Conservation (phyloP, 2,113 vertebrate species). For the Pristiophorus japonicus region DNA sequence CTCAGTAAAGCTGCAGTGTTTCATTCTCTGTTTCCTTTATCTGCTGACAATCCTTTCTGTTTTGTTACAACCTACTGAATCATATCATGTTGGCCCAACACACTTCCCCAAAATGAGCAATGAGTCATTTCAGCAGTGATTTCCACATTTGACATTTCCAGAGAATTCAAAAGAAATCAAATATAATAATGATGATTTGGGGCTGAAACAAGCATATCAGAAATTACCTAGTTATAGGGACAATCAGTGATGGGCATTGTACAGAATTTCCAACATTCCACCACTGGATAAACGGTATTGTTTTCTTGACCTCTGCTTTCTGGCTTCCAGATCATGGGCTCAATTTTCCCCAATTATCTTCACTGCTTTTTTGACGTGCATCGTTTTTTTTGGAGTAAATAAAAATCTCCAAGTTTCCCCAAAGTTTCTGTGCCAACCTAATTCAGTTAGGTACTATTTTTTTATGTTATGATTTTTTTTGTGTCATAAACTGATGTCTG, state of each 20-base stretch:
- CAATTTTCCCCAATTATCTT: no score
- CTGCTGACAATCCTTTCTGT: not conserved
- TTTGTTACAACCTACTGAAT: slow-evolving; percentile 19
- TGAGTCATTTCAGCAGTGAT: slow-evolving; percentile 30
- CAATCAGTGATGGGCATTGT: not conserved
- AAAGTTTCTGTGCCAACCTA: no score
- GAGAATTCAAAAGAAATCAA: not conserved
- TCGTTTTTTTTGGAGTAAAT: no score
- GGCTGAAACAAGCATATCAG: not conserved
- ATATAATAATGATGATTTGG: no score
- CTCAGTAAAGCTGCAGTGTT: not conserved
- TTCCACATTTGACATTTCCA: slow-evolving; percentile 6
- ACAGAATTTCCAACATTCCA: not conserved
- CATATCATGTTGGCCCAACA: slow-evolving; percentile 8
- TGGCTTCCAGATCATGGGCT: no score
- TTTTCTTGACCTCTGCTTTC: not conserved
- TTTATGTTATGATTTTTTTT: no score
- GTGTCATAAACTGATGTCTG: no score
- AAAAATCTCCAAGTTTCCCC: no score
- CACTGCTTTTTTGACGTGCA: no score
- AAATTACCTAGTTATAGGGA: not conserved
- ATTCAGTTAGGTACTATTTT: no score
- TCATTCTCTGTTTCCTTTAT: slow-evolving; percentile 28
- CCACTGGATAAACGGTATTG: not conserved
- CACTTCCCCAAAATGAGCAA: slow-evolving; percentile 18